A percentile compares a stretch with the other conserved stretches of the same genome.
Conservation (phyloP, 2,797 vertebrate species). For the Lerista edwardsae region DNA sequence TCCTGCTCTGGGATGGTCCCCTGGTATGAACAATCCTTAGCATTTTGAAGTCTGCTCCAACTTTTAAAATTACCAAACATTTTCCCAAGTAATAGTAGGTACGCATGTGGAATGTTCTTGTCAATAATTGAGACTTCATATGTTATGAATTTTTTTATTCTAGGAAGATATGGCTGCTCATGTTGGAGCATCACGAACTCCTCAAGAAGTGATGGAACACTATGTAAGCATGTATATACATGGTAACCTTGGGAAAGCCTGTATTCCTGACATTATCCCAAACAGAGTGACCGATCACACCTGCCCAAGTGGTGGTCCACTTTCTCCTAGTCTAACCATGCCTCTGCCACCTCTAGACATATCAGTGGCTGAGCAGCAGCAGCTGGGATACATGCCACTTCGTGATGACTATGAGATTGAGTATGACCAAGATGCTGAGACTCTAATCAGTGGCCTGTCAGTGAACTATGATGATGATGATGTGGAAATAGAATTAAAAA, state of each 20-base stretch:
- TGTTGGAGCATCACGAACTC: slow-evolving; percentile 89
- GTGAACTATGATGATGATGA: slow-evolving; percentile 98
- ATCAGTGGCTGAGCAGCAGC: slow-evolving; percentile 92
- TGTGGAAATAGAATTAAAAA: slow-evolving; percentile 95
- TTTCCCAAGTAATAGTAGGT: too few relatives aligned
- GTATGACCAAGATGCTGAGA: slow-evolving; percentile 95
- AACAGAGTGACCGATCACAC: slow-evolving; percentile 98
- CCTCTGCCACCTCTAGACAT: slow-evolving; percentile 92
- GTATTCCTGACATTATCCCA: slow-evolving; percentile 95
- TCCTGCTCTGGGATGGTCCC: not conserved
- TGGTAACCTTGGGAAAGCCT: slow-evolving; percentile 96
- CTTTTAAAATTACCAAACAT: too few relatives aligned
- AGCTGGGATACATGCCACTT: slow-evolving; percentile 97
- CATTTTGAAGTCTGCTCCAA: not conserved
- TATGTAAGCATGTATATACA: slow-evolving; percentile 99
- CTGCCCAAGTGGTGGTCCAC: slow-evolving; percentile 90
- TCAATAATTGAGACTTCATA: not conserved
- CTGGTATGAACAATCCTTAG: not conserved
- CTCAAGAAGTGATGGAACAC: slow-evolving; percentile 98
- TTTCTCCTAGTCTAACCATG: slow-evolving; percentile 93
- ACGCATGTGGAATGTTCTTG: not conserved
- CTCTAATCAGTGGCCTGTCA: slow-evolving; percentile 94
- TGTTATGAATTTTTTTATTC: slow-evolving; percentile 16
- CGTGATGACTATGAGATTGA: slow-evolving; percentile 98
- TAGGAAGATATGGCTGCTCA: slow-evolving; percentile 98